These are phyloP conservation scores for Thalpophila matura DNA, from an alignment of 2,888 invertebrate genomes.

Conservation along the genomic window DNA sequence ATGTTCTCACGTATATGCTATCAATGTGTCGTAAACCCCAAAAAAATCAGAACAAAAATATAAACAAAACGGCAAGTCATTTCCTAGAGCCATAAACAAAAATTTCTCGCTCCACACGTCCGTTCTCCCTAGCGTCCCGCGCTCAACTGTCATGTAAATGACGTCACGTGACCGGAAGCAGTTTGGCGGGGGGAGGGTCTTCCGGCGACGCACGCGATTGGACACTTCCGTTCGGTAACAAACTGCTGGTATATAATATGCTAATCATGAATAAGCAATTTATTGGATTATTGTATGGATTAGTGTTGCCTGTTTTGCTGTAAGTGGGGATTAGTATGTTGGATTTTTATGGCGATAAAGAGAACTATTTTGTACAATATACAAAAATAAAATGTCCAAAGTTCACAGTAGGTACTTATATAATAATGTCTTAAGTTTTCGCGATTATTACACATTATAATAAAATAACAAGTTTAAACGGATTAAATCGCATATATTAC, in stretches of 20 bases:
- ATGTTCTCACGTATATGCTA: slow-evolving; percentile 17
- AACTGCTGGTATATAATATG: slow-evolving; percentile 87
- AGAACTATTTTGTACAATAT: slow-evolving; percentile 20
- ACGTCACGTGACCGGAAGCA: slow-evolving; percentile 90
- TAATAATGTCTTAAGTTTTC: no score
- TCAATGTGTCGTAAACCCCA: slow-evolving; percentile 45
- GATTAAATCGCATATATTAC: no score
- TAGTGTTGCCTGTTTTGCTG: slow-evolving; percentile 69
- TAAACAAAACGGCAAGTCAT: slow-evolving; percentile 73
- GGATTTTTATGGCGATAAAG: slow-evolving; percentile 47
- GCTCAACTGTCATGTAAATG: slow-evolving; percentile 88
- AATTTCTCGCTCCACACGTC: slow-evolving; percentile 75
- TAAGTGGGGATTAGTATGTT: slow-evolving; percentile 52
- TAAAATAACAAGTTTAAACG: no score
- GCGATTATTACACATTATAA: no score
- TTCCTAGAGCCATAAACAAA: slow-evolving; percentile 80
- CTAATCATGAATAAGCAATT: slow-evolving; percentile 89
- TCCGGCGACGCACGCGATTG: slow-evolving; percentile 89
- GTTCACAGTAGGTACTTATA: no score
- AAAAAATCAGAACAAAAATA: slow-evolving; percentile 58
- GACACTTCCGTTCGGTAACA: slow-evolving; percentile 88
- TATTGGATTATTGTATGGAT: slow-evolving; percentile 84
- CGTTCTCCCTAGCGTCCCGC: slow-evolving; percentile 74
- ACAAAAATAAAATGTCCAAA: slow-evolving; percentile 13
- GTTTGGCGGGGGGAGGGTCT: slow-evolving; percentile 85